These are phyloP conservation scores for Synergus japonicus DNA, from an alignment of 2,888 invertebrate species.

Conservation along the genomic window DNA sequence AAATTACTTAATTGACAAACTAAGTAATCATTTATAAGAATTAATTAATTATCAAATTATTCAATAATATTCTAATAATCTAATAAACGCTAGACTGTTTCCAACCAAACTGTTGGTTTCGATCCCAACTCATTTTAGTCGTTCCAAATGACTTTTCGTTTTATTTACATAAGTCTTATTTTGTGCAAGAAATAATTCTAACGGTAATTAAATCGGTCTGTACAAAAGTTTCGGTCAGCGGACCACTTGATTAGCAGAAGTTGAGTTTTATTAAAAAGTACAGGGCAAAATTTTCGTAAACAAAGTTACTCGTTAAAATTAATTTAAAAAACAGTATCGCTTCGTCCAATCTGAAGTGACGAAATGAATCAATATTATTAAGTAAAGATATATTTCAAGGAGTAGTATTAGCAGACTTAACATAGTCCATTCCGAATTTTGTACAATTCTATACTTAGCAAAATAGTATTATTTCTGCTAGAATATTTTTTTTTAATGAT, in stretches of 20 bases:
- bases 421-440: no score
- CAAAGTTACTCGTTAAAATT: background rate
- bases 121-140: conserved; percentile 29
- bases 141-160: conserved; percentile 62
- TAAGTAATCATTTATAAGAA: background rate
- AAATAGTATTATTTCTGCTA: no score
- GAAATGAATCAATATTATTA: background rate
- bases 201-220: conserved; percentile 58
- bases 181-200: conserved; percentile 65
- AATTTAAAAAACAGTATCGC: background rate
- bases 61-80: background rate
- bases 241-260: conserved; percentile 9
- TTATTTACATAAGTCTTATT: conserved; percentile 71
- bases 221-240: conserved; percentile 59
- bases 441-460: no score
- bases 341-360: background rate
- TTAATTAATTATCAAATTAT: background rate
- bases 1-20: conserved; percentile 18
- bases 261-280: conserved; percentile 22
- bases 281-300: background rate
- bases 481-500: no score
- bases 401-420: no score
- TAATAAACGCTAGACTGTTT: conserved; percentile 41
- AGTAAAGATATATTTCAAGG: no score
- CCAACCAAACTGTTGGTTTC: conserved; percentile 47